These are phyloP conservation scores for Drosophila nikananu DNA, from an alignment of 1,140 invertebrate genomes.

Conservation along the genomic window DNA sequence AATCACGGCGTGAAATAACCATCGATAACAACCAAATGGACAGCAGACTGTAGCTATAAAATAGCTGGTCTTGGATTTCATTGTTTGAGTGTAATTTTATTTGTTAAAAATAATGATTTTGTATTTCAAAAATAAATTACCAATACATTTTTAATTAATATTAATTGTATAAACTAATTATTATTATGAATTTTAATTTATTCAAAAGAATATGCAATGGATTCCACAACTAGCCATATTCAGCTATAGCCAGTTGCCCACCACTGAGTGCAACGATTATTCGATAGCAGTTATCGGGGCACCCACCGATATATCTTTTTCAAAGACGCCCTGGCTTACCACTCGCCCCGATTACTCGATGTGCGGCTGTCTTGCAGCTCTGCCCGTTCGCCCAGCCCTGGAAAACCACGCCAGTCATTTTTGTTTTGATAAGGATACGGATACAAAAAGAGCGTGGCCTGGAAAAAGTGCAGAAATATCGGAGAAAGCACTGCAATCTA, in stretches of 20 bases:
- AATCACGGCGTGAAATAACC: neutral
- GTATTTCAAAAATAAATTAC: too few relatives aligned
- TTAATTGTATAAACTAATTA: too few relatives aligned
- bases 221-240: neutral
- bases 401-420: constrained; percentile 85
- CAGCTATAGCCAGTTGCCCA: neutral
- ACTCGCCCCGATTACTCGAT: constrained; percentile 52
- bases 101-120: too few relatives aligned
- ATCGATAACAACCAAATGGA: neutral
- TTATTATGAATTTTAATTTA: too few relatives aligned
- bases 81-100: too few relatives aligned
- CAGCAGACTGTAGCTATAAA: neutral
- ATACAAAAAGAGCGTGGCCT: constrained; percentile 77
- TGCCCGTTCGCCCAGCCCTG: constrained; percentile 58
- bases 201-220: neutral
- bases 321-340: neutral
- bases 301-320: neutral
- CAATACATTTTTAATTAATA: too few relatives aligned
- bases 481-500: constrained; percentile 49
- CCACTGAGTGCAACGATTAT: neutral
- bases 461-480: constrained; percentile 65
- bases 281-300: constrained; percentile 10
- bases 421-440: constrained; percentile 85
- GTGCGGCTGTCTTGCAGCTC: constrained; percentile 48
- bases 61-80: neutral